Conservation (phyloP, 1,140 invertebrate species). For the Pseudoatta argentina region DNA sequence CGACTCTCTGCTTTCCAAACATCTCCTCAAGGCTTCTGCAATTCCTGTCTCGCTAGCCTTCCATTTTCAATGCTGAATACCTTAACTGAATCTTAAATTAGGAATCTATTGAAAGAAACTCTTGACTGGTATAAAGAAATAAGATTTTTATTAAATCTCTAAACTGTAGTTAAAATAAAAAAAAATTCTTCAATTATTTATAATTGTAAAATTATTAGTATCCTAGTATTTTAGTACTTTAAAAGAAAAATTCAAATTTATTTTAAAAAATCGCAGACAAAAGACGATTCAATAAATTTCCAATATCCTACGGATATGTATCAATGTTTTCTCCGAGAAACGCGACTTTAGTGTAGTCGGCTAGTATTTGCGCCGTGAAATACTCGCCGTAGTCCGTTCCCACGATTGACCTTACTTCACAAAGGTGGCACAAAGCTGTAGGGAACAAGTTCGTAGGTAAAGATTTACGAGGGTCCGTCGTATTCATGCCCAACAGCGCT, state of each 20-base stretch:
- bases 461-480: conserved; percentile 26
- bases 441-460: conserved; percentile 29
- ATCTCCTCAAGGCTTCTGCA: background rate
- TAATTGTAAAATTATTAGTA: background rate
- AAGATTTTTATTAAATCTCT: background rate
- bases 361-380: conserved; percentile 6
- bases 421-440: conserved; percentile 16
- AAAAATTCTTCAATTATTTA: background rate
- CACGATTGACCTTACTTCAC: conserved; percentile 41
- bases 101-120: background rate
- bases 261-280: background rate
- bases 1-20: background rate
- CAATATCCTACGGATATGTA: background rate
- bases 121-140: background rate
- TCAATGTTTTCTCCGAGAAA: conserved; percentile 6
- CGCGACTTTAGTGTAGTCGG: conserved; percentile 3
- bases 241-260: background rate
- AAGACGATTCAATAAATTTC: background rate
- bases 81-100: background rate
- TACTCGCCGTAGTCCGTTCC: conserved; percentile 21
- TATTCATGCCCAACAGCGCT: conserved; percentile 34
- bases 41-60: background rate
- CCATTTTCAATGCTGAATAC: background rate
- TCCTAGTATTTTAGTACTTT: background rate
- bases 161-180: background rate